phyloP scores from a whole-genome alignment of 2,888 invertebrate species.

The Crepidodera aurea region DNA sequence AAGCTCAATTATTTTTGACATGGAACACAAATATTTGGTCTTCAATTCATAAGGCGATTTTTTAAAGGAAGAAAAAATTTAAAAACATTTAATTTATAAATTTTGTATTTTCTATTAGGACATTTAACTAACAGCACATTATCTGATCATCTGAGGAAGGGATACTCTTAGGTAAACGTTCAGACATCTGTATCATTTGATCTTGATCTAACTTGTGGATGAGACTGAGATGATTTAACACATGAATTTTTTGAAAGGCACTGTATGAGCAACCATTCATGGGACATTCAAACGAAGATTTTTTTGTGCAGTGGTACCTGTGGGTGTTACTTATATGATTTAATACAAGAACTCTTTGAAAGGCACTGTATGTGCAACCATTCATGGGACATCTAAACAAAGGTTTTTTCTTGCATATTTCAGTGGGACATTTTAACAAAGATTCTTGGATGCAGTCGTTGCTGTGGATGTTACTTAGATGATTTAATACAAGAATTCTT shows the following conservation, averaged over 20 bases:
- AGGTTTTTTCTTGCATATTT: too few relatives aligned
- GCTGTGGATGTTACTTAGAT: slow-evolving; percentile 56
- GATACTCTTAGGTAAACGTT: not conserved
- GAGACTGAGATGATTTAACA: slow-evolving; percentile 5
- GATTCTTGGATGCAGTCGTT: slow-evolving; percentile 67
- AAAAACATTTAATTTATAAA: too few relatives aligned
- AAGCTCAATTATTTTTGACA: too few relatives aligned
- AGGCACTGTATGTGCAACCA: slow-evolving; percentile 23
- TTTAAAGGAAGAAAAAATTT: too few relatives aligned
- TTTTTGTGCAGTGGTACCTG: slow-evolving; percentile 68
- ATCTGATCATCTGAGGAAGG: too few relatives aligned
- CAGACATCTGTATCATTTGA: not conserved
- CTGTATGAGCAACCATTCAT: slow-evolving; percentile 19
- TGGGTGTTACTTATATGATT: slow-evolving; percentile 16
- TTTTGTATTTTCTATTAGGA: too few relatives aligned
- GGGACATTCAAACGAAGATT: slow-evolving; percentile 38
- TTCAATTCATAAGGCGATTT: too few relatives aligned
- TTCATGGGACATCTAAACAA: slow-evolving; percentile 34
- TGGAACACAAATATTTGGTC: too few relatives aligned
- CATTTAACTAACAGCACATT: too few relatives aligned
- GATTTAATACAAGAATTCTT: slow-evolving; percentile 19
- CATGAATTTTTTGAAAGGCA: slow-evolving; percentile 27
- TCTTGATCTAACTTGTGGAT: not conserved
- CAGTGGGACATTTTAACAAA: slow-evolving; percentile 37
- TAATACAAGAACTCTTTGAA: slow-evolving; percentile 21